Percentiles rank a stretch among this genome's conserved stretches.
phyloP scores from a whole-genome alignment of 1,140 invertebrate species.

The Drosophila baimaii region DNA sequence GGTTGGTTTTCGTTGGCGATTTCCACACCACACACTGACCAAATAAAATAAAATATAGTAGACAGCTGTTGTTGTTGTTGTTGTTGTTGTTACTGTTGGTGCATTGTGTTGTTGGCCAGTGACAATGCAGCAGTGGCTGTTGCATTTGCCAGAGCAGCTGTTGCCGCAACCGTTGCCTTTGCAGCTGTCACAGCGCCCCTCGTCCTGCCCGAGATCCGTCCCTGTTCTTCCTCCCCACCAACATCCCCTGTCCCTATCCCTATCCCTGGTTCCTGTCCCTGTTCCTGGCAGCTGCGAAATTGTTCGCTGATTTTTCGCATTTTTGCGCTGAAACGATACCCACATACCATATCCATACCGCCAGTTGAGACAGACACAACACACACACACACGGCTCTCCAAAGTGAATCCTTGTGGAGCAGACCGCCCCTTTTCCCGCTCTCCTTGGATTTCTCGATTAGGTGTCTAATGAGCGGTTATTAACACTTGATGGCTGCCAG shows the following conservation, averaged over 20 bases:
- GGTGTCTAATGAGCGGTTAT: constrained; percentile 62
- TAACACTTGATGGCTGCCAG: constrained; percentile 50
- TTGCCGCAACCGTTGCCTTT: background rate
- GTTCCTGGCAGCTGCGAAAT: constrained; percentile 13
- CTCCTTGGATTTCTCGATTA: constrained; percentile 41
- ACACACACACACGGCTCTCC: constrained; percentile 3
- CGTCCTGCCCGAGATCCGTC: constrained; percentile 1
- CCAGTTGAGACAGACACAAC: constrained; percentile 27
- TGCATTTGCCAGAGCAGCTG: constrained; percentile 22
- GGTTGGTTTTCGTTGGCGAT: constrained; percentile 31
- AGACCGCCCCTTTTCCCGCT: background rate
- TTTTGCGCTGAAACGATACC: constrained; percentile 24
- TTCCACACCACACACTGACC: constrained; percentile 19
- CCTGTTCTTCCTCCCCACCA: background rate
- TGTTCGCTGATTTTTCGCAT: constrained; percentile 15
- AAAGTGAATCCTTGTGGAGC: background rate
- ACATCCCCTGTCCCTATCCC: constrained; percentile 1
- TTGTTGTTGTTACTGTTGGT: background rate
- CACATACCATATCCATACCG: constrained; percentile 16
- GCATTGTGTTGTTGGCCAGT: constrained; percentile 16
- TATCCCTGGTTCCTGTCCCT: background rate
- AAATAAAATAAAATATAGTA: constrained; percentile 16
- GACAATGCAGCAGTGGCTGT: constrained; percentile 8
- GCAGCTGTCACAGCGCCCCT: constrained; percentile 23
- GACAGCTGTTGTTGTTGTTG: constrained; percentile 21